These are phyloP conservation scores for Sycophila sp. DNA, from an alignment of 1,140 invertebrate genomes.

Conservation along the genomic window DNA sequence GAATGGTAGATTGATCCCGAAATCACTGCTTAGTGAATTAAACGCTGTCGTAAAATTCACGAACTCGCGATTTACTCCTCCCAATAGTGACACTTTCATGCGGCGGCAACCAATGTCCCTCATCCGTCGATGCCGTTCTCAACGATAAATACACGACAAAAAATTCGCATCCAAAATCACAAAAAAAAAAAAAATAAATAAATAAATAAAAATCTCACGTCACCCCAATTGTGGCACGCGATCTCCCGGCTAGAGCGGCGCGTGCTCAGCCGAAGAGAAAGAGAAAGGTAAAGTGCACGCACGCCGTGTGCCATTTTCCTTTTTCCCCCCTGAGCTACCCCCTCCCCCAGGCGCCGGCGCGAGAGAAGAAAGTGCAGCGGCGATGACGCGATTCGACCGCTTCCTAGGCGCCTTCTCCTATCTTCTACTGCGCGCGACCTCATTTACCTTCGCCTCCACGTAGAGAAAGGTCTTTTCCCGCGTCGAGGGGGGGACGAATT, in stretches of 20 bases:
- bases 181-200: too few species aligned
- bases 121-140: too few species aligned
- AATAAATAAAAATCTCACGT: too few species aligned
- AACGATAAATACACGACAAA: too few species aligned
- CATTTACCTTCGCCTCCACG: constrained; percentile 38
- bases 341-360: constrained; percentile 20
- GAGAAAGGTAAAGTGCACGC: constrained; percentile 61
- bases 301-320: constrained; percentile 36
- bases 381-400: constrained; percentile 43
- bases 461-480: neutral
- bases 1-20: too few species aligned
- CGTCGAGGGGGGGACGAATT: neutral
- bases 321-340: neutral
- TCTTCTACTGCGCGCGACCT: constrained; percentile 13
- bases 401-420: constrained; percentile 2
- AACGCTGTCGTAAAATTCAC: too few species aligned
- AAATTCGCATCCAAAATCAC: too few species aligned
- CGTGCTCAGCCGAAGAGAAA: constrained; percentile 54
- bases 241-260: neutral
- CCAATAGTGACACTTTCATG: too few species aligned
- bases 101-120: too few species aligned
- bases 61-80: too few species aligned
- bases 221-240: neutral
- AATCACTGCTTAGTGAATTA: too few species aligned
- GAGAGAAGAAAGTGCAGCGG: constrained; percentile 59